A percentile compares a stretch with the other conserved stretches of the same genome.
Conservation (phyloP, 2,113 vertebrate genomes). For the Procapra przewalskii region DNA sequence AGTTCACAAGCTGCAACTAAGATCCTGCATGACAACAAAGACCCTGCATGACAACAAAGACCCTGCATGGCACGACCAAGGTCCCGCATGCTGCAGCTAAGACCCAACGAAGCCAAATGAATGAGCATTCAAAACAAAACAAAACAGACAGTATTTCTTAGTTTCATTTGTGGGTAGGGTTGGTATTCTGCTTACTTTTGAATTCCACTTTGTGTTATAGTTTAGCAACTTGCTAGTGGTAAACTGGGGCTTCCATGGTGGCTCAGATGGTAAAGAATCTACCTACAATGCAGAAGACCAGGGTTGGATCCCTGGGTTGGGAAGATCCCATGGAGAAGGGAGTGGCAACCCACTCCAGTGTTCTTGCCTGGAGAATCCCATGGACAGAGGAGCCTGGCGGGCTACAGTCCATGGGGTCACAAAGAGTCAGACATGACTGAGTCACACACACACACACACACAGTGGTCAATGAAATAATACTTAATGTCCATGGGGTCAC, state of each 20-base stretch:
- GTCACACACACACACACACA: neutral
- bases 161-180: neutral
- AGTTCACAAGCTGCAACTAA: neutral
- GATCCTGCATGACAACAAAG: neutral
- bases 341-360: neutral
- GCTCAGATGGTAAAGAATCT: neutral
- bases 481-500: no score
- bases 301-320: neutral
- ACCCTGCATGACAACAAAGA: no score
- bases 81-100: neutral
- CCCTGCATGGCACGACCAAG: neutral
- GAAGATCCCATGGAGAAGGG: neutral
- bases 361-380: neutral
- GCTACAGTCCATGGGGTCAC: neutral
- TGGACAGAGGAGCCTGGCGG: neutral
- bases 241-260: neutral
- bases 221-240: neutral
- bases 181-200: neutral
- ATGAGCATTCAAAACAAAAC: neutral
- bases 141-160: neutral
- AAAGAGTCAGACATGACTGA: neutral
- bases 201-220: neutral
- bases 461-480: neutral
- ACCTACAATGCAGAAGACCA: neutral
- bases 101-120: neutral